phyloP scores from a whole-genome alignment of 2,113 vertebrate genomes.

The Neolamprologus hecqui region DNA sequence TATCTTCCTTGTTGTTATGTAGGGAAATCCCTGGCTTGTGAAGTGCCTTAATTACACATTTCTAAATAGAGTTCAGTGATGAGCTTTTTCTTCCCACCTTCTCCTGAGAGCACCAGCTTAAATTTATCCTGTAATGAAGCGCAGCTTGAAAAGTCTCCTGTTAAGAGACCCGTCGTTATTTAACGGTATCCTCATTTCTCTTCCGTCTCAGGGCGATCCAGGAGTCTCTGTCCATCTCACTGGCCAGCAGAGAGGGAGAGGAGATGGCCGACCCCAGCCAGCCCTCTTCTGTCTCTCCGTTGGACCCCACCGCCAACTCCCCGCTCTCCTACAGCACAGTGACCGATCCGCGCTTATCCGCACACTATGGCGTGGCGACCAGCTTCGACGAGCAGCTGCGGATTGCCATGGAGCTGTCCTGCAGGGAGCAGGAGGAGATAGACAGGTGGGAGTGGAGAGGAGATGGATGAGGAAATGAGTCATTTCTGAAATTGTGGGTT shows the following conservation, averaged over 20 bases:
- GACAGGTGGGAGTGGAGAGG: slow-evolving; percentile 64
- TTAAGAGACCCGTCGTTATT: background rate
- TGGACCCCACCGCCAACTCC: slow-evolving; percentile 44
- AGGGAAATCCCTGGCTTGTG: background rate
- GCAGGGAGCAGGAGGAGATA: slow-evolving; percentile 81
- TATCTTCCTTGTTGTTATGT: background rate
- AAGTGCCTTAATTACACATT: slow-evolving; percentile 33
- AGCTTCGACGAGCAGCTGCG: slow-evolving; percentile 89
- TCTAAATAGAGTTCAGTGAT: slow-evolving; percentile 36
- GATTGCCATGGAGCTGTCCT: slow-evolving; percentile 87
- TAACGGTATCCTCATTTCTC: background rate
- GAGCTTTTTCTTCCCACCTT: slow-evolving; percentile 1
- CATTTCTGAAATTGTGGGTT: background rate
- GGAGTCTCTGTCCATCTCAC: slow-evolving; percentile 81
- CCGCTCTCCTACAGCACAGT: slow-evolving; percentile 56
- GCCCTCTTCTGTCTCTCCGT: slow-evolving; percentile 38
- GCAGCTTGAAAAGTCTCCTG: background rate
- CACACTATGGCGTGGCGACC: slow-evolving; percentile 42
- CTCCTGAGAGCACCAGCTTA: slow-evolving; percentile 24
- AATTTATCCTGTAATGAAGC: slow-evolving; percentile 2
- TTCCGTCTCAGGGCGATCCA: slow-evolving; percentile 78
- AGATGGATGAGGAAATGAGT: background rate
- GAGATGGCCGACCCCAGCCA: slow-evolving; percentile 42
- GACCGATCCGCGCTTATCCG: slow-evolving; percentile 40
- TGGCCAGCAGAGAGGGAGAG: slow-evolving; percentile 56